These are phyloP conservation scores for Noctua fimbriata DNA, from an alignment of 2,888 invertebrate species.

Conservation along the genomic window DNA sequence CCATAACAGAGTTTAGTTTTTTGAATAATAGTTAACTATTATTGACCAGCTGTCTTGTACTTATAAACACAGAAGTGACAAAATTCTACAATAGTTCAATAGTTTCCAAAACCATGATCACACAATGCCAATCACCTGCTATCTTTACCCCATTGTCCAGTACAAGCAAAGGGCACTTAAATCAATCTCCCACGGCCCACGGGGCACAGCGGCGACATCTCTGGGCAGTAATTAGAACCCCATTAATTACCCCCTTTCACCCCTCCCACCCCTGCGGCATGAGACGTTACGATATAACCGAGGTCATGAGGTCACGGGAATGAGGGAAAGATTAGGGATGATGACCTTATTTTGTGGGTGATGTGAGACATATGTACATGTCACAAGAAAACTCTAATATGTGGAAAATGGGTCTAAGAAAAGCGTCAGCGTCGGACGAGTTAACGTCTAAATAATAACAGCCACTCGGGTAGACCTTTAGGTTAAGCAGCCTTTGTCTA, in stretches of 20 bases:
- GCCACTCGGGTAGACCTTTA: no score
- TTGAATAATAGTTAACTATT: no score
- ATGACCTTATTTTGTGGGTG: conserved; percentile 9
- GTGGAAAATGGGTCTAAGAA: not conserved
- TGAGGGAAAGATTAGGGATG: conserved; percentile 46
- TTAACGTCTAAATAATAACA: no score
- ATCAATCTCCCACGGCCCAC: conserved; percentile 38
- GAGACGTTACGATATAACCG: conserved; percentile 54
- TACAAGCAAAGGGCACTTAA: conserved; percentile 32
- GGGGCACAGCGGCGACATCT: conserved; percentile 50
- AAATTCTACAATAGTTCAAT: not conserved
- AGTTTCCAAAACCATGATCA: no score
- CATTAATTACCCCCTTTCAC: conserved; percentile 70
- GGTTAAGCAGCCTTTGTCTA: no score
- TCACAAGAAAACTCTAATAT: not conserved
- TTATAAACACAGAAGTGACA: not conserved
- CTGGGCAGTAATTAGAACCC: conserved; percentile 72
- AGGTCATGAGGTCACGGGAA: conserved; percentile 71
- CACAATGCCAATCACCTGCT: not conserved
- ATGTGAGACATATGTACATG: no score
- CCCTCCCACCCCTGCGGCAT: conserved; percentile 45
- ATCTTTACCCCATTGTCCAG: conserved; percentile 13
- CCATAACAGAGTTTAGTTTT: no score
- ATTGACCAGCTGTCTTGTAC: not conserved
- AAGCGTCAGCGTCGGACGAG: no score